Conservation (phyloP, 2,113 vertebrate genomes). For the Castor canadensis region DNA sequence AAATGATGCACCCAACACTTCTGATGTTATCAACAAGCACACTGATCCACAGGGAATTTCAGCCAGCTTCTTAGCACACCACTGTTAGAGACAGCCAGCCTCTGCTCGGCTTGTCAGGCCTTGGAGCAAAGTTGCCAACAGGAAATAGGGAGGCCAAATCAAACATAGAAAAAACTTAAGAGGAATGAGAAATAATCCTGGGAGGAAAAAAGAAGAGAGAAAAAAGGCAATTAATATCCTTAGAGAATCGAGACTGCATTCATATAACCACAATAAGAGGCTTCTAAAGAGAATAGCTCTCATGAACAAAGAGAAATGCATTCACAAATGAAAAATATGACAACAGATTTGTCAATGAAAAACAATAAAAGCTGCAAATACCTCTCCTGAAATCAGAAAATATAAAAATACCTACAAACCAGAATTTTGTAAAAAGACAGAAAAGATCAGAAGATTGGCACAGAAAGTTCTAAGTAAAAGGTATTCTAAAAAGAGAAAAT, state of each 20-base stretch:
- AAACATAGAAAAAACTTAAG: not conserved
- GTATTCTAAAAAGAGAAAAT: not conserved
- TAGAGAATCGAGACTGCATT: not conserved
- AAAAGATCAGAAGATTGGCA: not conserved
- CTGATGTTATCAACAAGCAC: not conserved
- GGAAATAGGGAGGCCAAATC: not conserved
- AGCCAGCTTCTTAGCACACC: not conserved
- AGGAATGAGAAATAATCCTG: not conserved
- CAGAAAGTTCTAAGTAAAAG: not conserved
- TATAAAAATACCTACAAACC: not conserved
- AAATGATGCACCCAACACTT: not conserved
- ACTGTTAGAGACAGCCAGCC: not conserved
- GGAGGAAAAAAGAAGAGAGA: not conserved
- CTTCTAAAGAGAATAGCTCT: not conserved
- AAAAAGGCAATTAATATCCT: not conserved
- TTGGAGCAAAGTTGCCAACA: not conserved
- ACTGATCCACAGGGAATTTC: not conserved
- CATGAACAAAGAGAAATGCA: no score
- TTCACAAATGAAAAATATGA: conserved; percentile 25
- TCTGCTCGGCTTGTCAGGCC: not conserved
- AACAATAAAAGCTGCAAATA: not conserved
- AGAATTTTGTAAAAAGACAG: not conserved
- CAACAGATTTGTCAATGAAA: not conserved
- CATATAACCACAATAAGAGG: not conserved
- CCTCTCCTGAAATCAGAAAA: conserved; percentile 3